A percentile compares a stretch with the other conserved stretches of the same genome.
These are phyloP conservation scores for Hirundo rustica DNA, from an alignment of 2,797 vertebrate genomes.

Conservation along the genomic window DNA sequence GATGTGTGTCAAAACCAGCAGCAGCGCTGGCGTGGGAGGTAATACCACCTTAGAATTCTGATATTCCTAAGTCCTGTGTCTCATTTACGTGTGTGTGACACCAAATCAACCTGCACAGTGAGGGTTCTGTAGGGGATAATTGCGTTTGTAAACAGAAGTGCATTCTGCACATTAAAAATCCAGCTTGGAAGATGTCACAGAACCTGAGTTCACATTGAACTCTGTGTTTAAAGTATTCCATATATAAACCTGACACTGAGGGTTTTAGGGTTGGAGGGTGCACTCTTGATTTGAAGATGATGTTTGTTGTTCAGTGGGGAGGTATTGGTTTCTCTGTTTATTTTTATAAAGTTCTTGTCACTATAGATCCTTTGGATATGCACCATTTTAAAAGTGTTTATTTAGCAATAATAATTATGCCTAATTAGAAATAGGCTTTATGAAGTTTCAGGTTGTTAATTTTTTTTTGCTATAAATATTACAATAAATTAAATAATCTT, in stretches of 20 bases:
- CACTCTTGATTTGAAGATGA: background rate
- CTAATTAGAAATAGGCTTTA: background rate
- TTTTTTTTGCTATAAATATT: background rate
- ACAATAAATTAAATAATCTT: background rate
- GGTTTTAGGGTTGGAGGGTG: background rate
- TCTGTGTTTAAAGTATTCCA: background rate
- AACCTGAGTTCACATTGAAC: background rate
- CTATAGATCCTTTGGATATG: background rate
- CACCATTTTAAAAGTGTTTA: background rate
- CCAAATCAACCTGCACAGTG: background rate
- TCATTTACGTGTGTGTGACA: background rate
- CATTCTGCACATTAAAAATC: background rate
- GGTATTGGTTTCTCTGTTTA: background rate
- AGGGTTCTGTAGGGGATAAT: background rate
- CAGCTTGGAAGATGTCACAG: background rate
- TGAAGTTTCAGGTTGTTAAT: background rate
- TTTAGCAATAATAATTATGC: background rate
- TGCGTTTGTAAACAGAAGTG: background rate
- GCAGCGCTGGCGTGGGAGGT: background rate
- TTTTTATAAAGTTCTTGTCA: background rate
- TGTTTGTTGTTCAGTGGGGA: background rate
- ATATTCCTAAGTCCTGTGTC: background rate
- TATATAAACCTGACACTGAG: background rate
- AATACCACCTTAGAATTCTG: background rate
- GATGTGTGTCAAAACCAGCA: background rate